phyloP scores from a whole-genome alignment of 1,140 invertebrate species.

The Schlechtendalia chinensis region DNA sequence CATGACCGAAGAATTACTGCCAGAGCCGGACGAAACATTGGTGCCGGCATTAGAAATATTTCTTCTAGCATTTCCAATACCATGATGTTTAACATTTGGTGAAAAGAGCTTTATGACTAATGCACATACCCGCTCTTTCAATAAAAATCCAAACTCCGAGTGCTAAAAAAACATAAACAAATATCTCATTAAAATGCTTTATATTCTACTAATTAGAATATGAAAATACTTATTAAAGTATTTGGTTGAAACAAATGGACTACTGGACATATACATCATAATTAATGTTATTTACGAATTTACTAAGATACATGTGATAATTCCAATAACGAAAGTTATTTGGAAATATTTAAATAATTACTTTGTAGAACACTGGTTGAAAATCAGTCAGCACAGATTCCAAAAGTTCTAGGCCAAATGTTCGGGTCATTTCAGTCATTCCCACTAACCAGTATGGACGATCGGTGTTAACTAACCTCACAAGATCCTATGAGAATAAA shows the following conservation, averaged over 20 bases:
- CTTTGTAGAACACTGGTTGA: slow-evolving; percentile 88
- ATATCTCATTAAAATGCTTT: background rate
- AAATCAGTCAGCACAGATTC: slow-evolving; percentile 91
- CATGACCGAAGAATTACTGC: slow-evolving; percentile 8
- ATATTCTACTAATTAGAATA: too few relatives aligned
- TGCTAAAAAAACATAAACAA: slow-evolving; percentile 70
- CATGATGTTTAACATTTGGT: slow-evolving; percentile 89
- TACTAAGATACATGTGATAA: too few relatives aligned
- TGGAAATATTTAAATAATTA: slow-evolving; percentile 56
- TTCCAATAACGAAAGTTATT: too few relatives aligned
- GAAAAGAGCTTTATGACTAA: slow-evolving; percentile 97
- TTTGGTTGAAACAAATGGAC: too few relatives aligned
- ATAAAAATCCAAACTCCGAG: slow-evolving; percentile 87
- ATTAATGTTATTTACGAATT: too few relatives aligned
- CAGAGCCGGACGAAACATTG: background rate
- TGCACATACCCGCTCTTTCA: slow-evolving; percentile 96
- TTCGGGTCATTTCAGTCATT: slow-evolving; percentile 95
- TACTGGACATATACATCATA: too few relatives aligned
- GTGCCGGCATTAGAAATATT: background rate
- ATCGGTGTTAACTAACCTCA: slow-evolving; percentile 94
- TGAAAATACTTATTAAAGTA: too few relatives aligned
- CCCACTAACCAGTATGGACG: slow-evolving; percentile 91
- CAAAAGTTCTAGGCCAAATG: slow-evolving; percentile 91
- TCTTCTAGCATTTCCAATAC: slow-evolving; percentile 53
- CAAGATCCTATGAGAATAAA: slow-evolving; percentile 73